Conservation (phyloP, 64 coral and sea anemone genomes). For the Actinia tenebrosa region DNA sequence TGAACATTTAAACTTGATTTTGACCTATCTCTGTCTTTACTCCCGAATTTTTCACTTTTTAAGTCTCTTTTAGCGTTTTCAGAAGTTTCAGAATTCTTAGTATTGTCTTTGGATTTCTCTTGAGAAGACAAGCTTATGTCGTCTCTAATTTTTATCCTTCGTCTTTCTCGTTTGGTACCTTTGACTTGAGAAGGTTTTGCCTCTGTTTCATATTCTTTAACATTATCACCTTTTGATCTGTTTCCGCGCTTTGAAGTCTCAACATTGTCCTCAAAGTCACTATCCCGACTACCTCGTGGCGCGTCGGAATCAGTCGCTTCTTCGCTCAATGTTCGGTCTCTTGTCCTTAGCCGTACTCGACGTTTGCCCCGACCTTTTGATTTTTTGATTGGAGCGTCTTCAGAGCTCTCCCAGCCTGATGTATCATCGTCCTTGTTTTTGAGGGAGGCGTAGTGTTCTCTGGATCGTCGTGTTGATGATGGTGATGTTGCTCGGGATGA, state of each 20-base stretch:
- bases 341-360: not conserved
- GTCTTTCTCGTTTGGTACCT: not conserved
- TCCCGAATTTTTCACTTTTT: not conserved
- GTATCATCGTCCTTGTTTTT: constrained; percentile 39
- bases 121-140: not conserved
- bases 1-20: not conserved
- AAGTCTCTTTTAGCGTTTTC: not conserved
- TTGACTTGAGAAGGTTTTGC: not conserved
- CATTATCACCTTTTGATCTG: not conserved
- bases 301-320: constrained; percentile 35
- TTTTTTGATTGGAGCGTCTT: constrained; percentile 33
- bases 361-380: constrained; percentile 31
- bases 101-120: not conserved
- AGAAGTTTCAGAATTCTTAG: not conserved
- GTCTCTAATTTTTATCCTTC: not conserved
- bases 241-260: not conserved
- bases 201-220: not conserved
- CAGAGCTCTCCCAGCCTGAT: constrained; percentile 50
- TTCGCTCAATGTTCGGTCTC: constrained; percentile 11
- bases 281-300: not conserved
- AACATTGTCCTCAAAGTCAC: constrained; percentile 18
- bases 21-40: not conserved
- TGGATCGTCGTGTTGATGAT: constrained; percentile 6
- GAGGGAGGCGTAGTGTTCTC: not conserved
- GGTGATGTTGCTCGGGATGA: not conserved